phyloP scores from a whole-genome alignment of 2,888 invertebrate genomes.

The Carterocephalus palaemon region DNA sequence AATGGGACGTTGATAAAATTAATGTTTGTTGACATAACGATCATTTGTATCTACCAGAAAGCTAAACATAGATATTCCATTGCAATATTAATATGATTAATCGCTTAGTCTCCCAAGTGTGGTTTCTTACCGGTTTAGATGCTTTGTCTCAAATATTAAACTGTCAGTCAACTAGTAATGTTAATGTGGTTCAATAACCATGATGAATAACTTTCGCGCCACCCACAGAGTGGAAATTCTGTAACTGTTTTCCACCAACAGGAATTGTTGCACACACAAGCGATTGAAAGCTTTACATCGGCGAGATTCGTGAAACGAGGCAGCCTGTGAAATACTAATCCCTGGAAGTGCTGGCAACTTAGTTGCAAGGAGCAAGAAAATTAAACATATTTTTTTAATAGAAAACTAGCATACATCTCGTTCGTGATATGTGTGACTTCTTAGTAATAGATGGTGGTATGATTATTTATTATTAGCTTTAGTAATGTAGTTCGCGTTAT shows the following conservation, averaged over 20 bases:
- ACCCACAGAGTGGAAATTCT: slow-evolving; percentile 32
- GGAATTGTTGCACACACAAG: slow-evolving; percentile 25
- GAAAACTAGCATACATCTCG: too few species aligned
- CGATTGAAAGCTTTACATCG: slow-evolving; percentile 19
- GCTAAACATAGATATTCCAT: slow-evolving; percentile 19
- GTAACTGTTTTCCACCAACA: slow-evolving; percentile 24
- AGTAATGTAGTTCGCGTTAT: too few species aligned
- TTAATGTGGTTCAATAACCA: slow-evolving; percentile 35
- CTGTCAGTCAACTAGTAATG: slow-evolving; percentile 36
- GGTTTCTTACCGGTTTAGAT: slow-evolving; percentile 33
- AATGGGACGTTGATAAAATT: slow-evolving; percentile 21
- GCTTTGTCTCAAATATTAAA: slow-evolving; percentile 37
- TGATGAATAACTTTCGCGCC: slow-evolving; percentile 35
- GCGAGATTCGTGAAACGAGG: slow-evolving; percentile 23
- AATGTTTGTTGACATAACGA: slow-evolving; percentile 25
- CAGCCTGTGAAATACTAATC: slow-evolving; percentile 5
- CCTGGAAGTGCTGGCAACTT: slow-evolving; percentile 13
- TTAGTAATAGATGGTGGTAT: too few species aligned
- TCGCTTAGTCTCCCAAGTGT: slow-evolving; percentile 15
- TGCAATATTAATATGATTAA: slow-evolving; percentile 23
- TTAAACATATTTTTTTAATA: too few species aligned
- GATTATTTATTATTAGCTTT: too few species aligned
- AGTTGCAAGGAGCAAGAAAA: too few species aligned
- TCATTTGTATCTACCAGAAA: slow-evolving; percentile 22
- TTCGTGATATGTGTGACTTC: too few species aligned